Percentiles rank a stretch among this genome's conserved stretches.
These are phyloP conservation scores for Hucho hucho DNA, from an alignment of 2,113 vertebrate species.

Conservation along the genomic window DNA sequence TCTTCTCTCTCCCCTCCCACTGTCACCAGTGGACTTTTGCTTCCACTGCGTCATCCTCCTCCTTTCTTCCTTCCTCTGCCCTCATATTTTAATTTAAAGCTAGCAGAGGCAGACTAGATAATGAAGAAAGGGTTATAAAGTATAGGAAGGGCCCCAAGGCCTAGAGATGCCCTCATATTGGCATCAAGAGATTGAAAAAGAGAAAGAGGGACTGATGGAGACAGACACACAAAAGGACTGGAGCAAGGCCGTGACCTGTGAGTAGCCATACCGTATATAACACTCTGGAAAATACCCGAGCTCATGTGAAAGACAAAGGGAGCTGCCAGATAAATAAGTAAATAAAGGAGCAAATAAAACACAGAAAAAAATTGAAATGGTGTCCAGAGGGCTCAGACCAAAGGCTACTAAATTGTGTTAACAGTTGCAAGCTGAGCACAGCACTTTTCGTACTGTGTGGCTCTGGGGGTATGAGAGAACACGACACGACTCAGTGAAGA, in stretches of 20 bases:
- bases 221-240: neutral
- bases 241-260: neutral
- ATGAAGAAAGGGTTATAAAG: slow-evolving; percentile 62
- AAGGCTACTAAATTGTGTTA: neutral
- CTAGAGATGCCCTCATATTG: slow-evolving; percentile 37
- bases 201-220: neutral
- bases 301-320: neutral
- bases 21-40: slow-evolving; percentile 7
- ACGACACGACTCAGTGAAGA: neutral
- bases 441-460: neutral
- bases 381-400: neutral
- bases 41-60: slow-evolving; percentile 15
- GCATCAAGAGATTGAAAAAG: slow-evolving; percentile 50
- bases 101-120: slow-evolving; percentile 47
- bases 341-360: neutral
- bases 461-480: neutral
- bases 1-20: neutral
- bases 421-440: neutral
- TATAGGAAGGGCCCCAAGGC: slow-evolving; percentile 53
- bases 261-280: neutral
- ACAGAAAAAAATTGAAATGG: neutral
- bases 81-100: slow-evolving; percentile 61
- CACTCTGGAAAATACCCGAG: neutral
- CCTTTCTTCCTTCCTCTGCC: slow-evolving; percentile 25
- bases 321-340: slow-evolving; percentile 5